Conservation (phyloP, 2,888 invertebrate species). For the Cheilosia vernalis region DNA sequence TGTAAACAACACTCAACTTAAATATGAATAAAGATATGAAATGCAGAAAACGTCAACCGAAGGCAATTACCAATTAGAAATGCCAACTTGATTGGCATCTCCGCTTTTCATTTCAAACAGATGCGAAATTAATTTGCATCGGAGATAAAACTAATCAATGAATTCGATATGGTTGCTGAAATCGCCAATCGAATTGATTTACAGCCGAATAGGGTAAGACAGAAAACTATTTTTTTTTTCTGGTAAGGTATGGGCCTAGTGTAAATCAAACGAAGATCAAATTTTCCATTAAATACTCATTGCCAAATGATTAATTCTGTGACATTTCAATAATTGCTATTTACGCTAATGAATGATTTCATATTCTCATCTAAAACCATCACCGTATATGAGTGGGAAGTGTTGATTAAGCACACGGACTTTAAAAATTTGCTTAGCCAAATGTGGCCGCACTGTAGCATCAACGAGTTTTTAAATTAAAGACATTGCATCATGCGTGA, state of each 20-base stretch:
- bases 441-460: conserved; percentile 24
- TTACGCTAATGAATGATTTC: conserved; percentile 46
- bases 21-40: neutral
- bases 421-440: conserved; percentile 23
- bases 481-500: conserved; percentile 45
- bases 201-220: no score
- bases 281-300: neutral
- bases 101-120: neutral
- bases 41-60: conserved; percentile 17
- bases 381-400: conserved; percentile 19
- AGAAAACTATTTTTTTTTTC: no score
- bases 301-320: conserved; percentile 20
- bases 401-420: conserved; percentile 34
- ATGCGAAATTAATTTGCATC: conserved; percentile 7
- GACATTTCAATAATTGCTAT: conserved; percentile 23
- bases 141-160: neutral
- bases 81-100: conserved; percentile 22
- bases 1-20: conserved; percentile 2
- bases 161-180: neutral
- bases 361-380: neutral
- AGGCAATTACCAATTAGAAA: conserved; percentile 6
- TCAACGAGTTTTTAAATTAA: neutral
- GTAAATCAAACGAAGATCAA: neutral
- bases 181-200: neutral
- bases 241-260: no score